A percentile compares a stretch with the other conserved stretches of the same genome.
phyloP scores from a whole-genome alignment of 1,140 invertebrate genomes.

The Bombus waltoni region DNA sequence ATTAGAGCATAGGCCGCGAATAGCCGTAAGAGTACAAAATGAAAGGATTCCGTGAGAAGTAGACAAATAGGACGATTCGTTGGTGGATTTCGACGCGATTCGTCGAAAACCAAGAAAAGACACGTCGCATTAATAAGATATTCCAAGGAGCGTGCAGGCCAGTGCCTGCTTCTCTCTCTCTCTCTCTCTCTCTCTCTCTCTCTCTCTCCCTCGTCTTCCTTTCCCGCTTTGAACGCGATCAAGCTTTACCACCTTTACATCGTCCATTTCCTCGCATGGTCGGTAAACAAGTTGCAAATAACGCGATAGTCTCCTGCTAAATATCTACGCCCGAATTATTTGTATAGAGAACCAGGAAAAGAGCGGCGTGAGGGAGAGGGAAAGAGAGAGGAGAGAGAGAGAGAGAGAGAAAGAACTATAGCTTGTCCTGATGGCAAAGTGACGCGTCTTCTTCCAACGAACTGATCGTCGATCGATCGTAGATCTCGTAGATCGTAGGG shows the following conservation, averaged over 20 bases:
- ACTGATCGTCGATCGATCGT: no score
- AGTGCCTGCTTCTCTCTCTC: neutral
- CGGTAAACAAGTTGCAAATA: neutral
- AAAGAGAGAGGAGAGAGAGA: no score
- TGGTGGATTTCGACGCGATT: neutral
- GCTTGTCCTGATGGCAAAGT: no score
- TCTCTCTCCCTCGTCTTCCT: neutral
- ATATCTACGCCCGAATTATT: no score
- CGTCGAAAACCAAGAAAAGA: neutral
- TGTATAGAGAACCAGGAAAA: no score
- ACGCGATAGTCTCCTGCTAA: no score
- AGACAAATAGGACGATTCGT: neutral
- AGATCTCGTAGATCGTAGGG: no score
- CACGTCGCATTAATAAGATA: neutral
- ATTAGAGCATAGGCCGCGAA: neutral
- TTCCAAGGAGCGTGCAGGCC: neutral
- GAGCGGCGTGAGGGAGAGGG: accelerated
- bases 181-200: no score
- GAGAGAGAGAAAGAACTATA: no score
- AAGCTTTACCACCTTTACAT: neutral
- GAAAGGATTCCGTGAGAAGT: neutral
- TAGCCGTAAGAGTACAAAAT: neutral
- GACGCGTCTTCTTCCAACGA: no score
- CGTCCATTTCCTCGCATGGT: neutral
- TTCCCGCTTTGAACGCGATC: no score